A percentile compares a stretch with the other conserved stretches of the same genome.
phyloP scores from a whole-genome alignment of 2,888 invertebrate genomes.

The Conus canariensis region DNA sequence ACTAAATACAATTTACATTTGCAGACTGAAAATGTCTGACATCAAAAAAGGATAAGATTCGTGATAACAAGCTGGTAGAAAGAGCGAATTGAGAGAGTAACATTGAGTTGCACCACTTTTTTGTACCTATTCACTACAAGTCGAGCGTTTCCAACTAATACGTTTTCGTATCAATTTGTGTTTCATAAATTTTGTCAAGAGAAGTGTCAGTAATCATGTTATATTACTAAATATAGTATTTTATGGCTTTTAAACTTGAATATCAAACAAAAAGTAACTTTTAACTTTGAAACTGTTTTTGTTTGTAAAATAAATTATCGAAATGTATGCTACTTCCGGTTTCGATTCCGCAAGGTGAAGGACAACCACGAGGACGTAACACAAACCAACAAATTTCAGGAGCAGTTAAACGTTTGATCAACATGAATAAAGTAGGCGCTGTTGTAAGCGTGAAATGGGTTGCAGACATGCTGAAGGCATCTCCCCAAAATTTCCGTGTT shows the following conservation, averaged over 20 bases:
- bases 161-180: background rate
- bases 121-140: background rate
- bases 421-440: slow-evolving; percentile 34
- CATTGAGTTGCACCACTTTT: background rate
- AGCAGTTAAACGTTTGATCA: background rate
- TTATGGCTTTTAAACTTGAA: background rate
- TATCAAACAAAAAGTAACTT: background rate
- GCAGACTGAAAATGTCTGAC: no score
- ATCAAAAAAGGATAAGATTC: no score
- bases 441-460: slow-evolving; percentile 53
- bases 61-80: no score
- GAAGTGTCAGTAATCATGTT: background rate
- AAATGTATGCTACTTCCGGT: background rate
- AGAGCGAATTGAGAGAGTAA: no score
- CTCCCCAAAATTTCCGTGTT: slow-evolving; percentile 61
- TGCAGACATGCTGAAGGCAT: slow-evolving; percentile 29
- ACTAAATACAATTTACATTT: no score
- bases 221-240: background rate
- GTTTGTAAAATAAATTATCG: background rate
- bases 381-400: background rate
- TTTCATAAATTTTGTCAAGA: background rate
- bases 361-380: background rate
- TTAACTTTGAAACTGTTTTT: background rate
- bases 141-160: background rate
- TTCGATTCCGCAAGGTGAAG: slow-evolving; percentile 19